phyloP scores from a whole-genome alignment of 2,888 invertebrate species.

The Lasioglossum lativentre region DNA sequence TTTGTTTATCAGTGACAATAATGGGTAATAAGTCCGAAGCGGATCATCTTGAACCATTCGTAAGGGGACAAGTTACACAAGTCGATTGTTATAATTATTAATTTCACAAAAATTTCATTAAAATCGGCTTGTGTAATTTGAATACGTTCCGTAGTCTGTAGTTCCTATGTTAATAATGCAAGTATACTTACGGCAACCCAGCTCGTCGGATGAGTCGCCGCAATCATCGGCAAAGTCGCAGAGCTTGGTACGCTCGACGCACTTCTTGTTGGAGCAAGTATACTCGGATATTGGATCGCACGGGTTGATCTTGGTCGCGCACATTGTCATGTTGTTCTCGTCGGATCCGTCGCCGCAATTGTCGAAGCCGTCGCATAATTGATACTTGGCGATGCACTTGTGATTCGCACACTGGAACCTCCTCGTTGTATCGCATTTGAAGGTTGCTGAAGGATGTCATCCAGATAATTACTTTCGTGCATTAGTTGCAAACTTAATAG shows the following conservation, averaged over 20 bases:
- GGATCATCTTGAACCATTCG: background rate
- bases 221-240: constrained; percentile 97
- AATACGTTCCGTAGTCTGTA: no score
- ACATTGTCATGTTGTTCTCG: constrained; percentile 97
- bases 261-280: constrained; percentile 94
- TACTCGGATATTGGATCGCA: constrained; percentile 93
- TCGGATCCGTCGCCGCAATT: constrained; percentile 98
- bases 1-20: background rate
- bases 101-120: no score
- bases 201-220: constrained; percentile 95
- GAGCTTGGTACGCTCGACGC: constrained; percentile 91
- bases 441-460: constrained; percentile 86
- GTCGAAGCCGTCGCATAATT: constrained; percentile 95
- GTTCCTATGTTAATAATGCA: background rate
- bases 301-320: constrained; percentile 90
- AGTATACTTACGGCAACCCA: constrained; percentile 91
- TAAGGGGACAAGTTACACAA: background rate
- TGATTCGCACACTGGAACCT: constrained; percentile 96
- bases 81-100: no score
- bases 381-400: constrained; percentile 93
- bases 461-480: background rate
- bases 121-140: no score
- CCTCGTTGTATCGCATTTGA: constrained; percentile 93
- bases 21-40: background rate
- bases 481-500: background rate